phyloP scores from a whole-genome alignment of 2,797 vertebrate genomes.

The Decapterus maruadsi region DNA sequence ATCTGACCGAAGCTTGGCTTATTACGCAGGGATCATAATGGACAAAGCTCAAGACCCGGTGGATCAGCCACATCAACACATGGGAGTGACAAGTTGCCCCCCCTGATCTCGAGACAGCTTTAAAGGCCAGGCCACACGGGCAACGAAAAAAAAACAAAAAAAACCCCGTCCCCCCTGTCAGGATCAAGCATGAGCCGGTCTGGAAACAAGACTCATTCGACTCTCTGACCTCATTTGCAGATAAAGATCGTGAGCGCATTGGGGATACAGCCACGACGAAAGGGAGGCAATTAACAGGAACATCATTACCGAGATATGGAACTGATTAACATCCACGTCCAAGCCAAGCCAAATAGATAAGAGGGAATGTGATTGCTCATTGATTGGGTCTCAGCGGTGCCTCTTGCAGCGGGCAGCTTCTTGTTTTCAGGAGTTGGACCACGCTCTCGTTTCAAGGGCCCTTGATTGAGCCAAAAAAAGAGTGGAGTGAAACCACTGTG shows the following conservation, averaged over 20 bases:
- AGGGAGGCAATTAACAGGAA: constrained; percentile 74
- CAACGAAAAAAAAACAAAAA: constrained; percentile 3
- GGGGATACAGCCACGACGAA: constrained; percentile 61
- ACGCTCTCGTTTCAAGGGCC: constrained; percentile 32
- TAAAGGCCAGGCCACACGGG: constrained; percentile 38
- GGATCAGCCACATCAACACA: constrained; percentile 50
- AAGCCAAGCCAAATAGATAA: constrained; percentile 74
- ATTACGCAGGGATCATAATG: constrained; percentile 18
- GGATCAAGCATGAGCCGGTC: constrained; percentile 31
- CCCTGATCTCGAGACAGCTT: constrained; percentile 50
- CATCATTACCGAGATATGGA: constrained; percentile 70
- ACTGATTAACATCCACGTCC: constrained; percentile 70
- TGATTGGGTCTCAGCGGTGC: constrained; percentile 63
- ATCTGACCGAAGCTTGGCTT: background rate
- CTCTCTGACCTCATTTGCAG: constrained; percentile 77
- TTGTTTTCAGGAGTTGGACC: constrained; percentile 59
- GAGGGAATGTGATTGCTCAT: constrained; percentile 67
- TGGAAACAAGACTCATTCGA: constrained; percentile 71
- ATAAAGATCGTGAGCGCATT: constrained; percentile 76
- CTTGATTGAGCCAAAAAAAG: constrained; percentile 73
- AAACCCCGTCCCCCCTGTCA: constrained; percentile 12
- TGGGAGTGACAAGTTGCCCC: constrained; percentile 25
- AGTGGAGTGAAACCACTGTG: constrained; percentile 62
- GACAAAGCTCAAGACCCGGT: constrained; percentile 24
- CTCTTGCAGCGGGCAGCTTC: constrained; percentile 39